Conservation (phyloP, 92 coral and sea anemone genomes). For the Anthopleura xanthogrammica region DNA sequence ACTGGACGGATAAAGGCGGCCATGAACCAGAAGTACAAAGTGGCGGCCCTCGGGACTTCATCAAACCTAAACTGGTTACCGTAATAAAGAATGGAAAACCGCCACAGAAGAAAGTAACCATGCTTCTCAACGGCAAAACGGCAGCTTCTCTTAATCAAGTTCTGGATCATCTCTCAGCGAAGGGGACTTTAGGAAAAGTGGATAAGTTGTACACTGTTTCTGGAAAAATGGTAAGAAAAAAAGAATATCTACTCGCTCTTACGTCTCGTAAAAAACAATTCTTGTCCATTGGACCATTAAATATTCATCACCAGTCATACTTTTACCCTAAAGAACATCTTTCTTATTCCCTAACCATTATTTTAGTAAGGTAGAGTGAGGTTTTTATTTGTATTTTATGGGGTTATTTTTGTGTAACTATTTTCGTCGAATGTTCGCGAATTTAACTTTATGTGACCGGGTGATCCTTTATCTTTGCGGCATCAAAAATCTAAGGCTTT, state of each 20-base stretch:
- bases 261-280: conserved; percentile 12
- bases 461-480: neutral
- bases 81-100: conserved; percentile 95
- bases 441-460: neutral
- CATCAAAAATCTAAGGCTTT: conserved; percentile 12
- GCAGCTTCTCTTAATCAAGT: conserved; percentile 91
- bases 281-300: conserved; percentile 28
- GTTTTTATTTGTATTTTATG: neutral
- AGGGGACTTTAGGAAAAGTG: conserved; percentile 95
- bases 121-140: conserved; percentile 90
- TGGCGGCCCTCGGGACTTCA: conserved; percentile 74
- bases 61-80: conserved; percentile 94
- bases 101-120: conserved; percentile 99
- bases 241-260: no score
- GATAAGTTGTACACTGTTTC: conserved; percentile 87
- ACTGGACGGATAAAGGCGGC: conserved; percentile 37
- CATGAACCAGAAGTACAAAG: neutral
- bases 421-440: conserved; percentile 13
- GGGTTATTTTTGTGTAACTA: neutral
- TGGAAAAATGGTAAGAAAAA: conserved; percentile 70
- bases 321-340: neutral
- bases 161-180: conserved; percentile 91
- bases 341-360: neutral
- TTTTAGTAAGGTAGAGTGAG: neutral
- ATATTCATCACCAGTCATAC: conserved; percentile 32